phyloP scores from a whole-genome alignment of 1,140 invertebrate genomes.

The Lethrus apterus region DNA sequence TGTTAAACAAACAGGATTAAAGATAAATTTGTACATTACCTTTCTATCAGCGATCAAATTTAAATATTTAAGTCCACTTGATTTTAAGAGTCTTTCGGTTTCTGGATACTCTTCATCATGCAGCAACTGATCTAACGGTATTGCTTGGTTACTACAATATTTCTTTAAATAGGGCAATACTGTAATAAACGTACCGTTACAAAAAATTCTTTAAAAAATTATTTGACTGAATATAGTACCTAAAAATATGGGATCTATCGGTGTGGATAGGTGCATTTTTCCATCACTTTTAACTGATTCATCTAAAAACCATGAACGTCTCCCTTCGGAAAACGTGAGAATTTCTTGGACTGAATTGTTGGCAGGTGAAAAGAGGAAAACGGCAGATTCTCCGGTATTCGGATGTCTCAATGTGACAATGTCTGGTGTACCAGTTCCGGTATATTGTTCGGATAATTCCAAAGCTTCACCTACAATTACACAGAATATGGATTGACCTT shows the following conservation, averaged over 20 bases:
- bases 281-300: constrained; percentile 67
- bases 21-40: constrained; percentile 36
- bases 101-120: constrained; percentile 54
- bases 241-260: constrained; percentile 65
- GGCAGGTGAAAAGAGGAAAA: constrained; percentile 53
- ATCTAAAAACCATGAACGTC: constrained; percentile 63
- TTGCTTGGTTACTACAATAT: constrained; percentile 49
- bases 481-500: neutral
- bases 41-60: constrained; percentile 58
- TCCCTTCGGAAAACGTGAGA: constrained; percentile 56
- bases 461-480: constrained; percentile 41
- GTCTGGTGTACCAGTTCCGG: constrained; percentile 57
- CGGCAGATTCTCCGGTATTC: constrained; percentile 48
- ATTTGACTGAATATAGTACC: too few relatives aligned
- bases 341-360: constrained; percentile 57
- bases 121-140: constrained; percentile 64
- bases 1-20: neutral
- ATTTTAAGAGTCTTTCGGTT: constrained; percentile 45
- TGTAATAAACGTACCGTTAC: constrained; percentile 30
- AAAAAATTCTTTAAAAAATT: constrained; percentile 1
- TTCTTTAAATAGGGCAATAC: constrained; percentile 51
- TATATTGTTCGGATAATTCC: constrained; percentile 46
- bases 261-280: constrained; percentile 60
- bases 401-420: constrained; percentile 67
- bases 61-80: constrained; percentile 45